A percentile compares a stretch with the other conserved stretches of the same genome.
Evolutionary conservation across 2,113 vertebrate genomes (phyloP).

Genomic region (Cairina moschata): DNA sequence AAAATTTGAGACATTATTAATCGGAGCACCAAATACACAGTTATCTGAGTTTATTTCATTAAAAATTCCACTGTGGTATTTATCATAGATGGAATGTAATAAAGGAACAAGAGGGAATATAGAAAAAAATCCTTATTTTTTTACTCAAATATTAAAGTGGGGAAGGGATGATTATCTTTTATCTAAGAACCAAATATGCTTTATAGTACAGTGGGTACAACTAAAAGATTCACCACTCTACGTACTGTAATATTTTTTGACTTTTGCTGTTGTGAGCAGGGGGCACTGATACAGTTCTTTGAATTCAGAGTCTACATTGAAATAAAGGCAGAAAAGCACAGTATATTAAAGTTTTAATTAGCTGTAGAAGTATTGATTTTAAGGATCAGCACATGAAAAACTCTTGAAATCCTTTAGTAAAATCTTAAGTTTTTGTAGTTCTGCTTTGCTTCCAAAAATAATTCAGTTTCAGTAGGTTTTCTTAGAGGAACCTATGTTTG

Average conservation of each 20-base stretch:
- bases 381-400: background rate
- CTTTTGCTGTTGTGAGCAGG: background rate
- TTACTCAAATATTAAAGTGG: background rate
- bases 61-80: background rate
- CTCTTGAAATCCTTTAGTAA: background rate
- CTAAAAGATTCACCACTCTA: background rate
- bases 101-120: background rate
- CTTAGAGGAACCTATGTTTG: background rate
- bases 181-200: background rate
- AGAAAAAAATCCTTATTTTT: background rate
- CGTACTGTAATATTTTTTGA: background rate
- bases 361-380: background rate
- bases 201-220: background rate
- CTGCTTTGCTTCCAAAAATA: background rate
- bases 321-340: background rate
- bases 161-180: background rate
- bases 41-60: background rate
- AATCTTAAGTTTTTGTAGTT: background rate
- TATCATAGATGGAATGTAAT: background rate
- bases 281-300: background rate
- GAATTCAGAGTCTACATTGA: background rate
- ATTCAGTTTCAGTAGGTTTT: background rate
- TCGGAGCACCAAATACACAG: background rate
- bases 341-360: background rate
- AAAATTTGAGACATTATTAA: background rate